phyloP scores from a whole-genome alignment of 2,113 vertebrate genomes.

The Rhinoderma darwinii region DNA sequence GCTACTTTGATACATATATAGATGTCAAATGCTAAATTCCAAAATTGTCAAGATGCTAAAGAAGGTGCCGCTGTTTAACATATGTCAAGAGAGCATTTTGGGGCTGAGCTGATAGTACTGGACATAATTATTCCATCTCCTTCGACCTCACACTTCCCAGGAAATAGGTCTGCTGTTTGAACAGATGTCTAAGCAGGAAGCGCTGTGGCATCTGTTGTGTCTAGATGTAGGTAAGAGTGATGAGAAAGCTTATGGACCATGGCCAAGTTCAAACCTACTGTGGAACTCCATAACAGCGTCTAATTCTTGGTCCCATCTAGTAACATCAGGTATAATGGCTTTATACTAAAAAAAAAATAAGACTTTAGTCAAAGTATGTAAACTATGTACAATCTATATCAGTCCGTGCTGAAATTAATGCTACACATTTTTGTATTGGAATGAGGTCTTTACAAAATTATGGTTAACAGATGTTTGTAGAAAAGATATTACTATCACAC shows the following conservation, averaged over 20 bases:
- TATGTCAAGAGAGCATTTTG: slow-evolving; percentile 39
- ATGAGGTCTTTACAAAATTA: neutral
- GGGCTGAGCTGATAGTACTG: slow-evolving; percentile 30
- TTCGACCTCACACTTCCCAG: slow-evolving; percentile 47
- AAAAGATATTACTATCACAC: neutral
- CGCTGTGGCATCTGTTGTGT: slow-evolving; percentile 29
- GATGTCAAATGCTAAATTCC: neutral
- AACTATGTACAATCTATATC: neutral
- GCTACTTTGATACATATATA: neutral
- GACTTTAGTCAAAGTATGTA: neutral
- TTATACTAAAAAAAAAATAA: neutral
- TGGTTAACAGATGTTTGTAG: neutral
- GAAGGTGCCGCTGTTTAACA: slow-evolving; percentile 30
- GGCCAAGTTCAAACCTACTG: slow-evolving; percentile 39
- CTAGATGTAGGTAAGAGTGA: slow-evolving; percentile 31
- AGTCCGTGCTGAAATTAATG: neutral
- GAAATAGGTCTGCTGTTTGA: slow-evolving; percentile 38
- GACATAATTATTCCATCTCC: slow-evolving; percentile 46
- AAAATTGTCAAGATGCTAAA: neutral
- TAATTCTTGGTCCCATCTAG: slow-evolving; percentile 10
- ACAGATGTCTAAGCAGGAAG: slow-evolving; percentile 41
- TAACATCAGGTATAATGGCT: neutral
- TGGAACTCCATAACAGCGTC: neutral
- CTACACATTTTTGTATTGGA: neutral
- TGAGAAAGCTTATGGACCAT: slow-evolving; percentile 27